Conservation (phyloP, 2,797 vertebrate species). For the Hemitrygon akajei region DNA sequence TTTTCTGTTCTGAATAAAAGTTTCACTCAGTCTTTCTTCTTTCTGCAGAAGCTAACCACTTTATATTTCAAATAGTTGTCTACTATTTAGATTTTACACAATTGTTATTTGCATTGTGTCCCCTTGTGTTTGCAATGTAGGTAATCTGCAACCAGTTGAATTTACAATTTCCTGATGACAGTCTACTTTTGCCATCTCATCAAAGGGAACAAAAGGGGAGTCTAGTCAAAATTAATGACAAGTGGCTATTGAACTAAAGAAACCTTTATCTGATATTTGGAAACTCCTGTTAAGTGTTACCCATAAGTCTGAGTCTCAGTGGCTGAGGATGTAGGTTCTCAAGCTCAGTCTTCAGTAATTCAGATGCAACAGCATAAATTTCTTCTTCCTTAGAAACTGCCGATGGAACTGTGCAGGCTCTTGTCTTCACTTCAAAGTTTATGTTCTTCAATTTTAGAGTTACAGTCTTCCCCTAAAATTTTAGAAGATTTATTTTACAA, state of each 20-base stretch:
- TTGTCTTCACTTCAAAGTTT: constrained; percentile 88
- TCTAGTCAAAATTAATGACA: constrained; percentile 39
- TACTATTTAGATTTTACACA: neutral
- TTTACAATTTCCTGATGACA: neutral
- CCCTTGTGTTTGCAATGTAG: neutral
- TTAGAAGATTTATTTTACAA: constrained; percentile 40
- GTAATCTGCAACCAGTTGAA: neutral
- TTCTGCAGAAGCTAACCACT: neutral
- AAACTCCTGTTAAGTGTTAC: constrained; percentile 54
- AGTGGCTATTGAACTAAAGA: constrained; percentile 36
- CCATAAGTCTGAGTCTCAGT: constrained; percentile 89
- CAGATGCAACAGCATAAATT: constrained; percentile 83
- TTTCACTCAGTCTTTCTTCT: neutral
- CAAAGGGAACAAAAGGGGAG: neutral
- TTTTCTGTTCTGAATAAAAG: neutral
- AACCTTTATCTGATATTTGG: neutral
- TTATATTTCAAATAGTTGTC: neutral
- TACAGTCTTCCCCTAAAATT: constrained; percentile 79
- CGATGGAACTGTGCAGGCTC: constrained; percentile 68
- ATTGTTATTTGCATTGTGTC: neutral
- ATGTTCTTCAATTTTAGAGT: constrained; percentile 93
- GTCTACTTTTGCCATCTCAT: neutral
- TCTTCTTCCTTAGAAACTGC: constrained; percentile 76
- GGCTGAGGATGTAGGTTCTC: constrained; percentile 73
- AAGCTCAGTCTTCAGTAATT: constrained; percentile 80